These are phyloP conservation scores for Schlechtendalia chinensis DNA, from an alignment of 1,140 invertebrate species.

Conservation along the genomic window DNA sequence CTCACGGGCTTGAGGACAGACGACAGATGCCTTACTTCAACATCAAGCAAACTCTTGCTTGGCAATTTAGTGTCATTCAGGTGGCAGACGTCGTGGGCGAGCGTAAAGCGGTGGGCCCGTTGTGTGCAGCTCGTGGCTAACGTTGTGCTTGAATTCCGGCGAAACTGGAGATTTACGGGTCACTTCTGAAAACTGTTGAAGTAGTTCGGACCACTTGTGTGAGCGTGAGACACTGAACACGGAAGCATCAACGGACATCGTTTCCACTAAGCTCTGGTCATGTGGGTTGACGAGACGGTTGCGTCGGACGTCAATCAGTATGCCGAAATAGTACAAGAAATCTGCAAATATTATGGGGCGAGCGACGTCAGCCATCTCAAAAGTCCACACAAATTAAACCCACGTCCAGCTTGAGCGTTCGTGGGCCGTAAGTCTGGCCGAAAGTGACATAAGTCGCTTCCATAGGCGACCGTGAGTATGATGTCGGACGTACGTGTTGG, in stretches of 20 bases:
- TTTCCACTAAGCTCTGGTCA: background rate
- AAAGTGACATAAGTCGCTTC: no score
- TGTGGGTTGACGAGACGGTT: background rate
- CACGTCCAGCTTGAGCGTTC: background rate
- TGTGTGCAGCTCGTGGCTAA: conserved; percentile 55
- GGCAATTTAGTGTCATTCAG: conserved; percentile 25
- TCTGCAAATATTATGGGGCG: background rate
- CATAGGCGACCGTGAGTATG: conserved; percentile 51
- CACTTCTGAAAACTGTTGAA: background rate
- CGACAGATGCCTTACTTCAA: conserved; percentile 53
- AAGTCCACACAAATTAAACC: background rate
- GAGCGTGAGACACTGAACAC: background rate
- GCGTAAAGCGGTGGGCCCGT: conserved; percentile 46
- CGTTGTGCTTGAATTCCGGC: conserved; percentile 54
- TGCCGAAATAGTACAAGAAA: conserved; percentile 4
- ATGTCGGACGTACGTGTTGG: background rate
- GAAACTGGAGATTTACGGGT: conserved; percentile 50
- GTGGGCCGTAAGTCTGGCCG: background rate
- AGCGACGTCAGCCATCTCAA: background rate
- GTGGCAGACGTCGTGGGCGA: background rate
- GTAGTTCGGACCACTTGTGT: no score
- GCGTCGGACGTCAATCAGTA: background rate
- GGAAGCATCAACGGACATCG: background rate
- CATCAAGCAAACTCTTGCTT: conserved; percentile 54
- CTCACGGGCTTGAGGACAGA: conserved; percentile 56